Conservation (phyloP, 1,140 invertebrate species). For the Atta cephalotes region DNA sequence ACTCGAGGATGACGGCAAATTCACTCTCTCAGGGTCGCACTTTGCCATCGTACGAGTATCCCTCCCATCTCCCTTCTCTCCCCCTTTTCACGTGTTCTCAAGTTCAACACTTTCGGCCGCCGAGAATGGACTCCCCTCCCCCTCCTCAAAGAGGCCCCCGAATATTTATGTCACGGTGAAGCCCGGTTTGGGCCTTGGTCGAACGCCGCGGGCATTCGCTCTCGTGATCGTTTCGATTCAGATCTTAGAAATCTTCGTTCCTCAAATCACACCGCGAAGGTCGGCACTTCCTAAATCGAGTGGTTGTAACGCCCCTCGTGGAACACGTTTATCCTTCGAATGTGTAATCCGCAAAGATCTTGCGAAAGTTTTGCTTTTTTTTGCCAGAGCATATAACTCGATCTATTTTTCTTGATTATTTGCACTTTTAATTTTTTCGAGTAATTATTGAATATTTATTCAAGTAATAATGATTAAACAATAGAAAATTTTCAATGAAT, state of each 20-base stretch:
- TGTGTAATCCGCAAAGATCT: not conserved
- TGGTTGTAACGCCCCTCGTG: constrained; percentile 20
- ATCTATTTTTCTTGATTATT: not conserved
- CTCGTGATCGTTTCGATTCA: constrained; percentile 37
- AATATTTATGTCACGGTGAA: constrained; percentile 82
- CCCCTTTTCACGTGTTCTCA: constrained; percentile 26
- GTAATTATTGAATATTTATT: not conserved
- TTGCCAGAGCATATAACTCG: not conserved
- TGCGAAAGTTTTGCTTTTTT: not conserved
- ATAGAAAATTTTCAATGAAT: not conserved
- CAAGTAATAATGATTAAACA: not conserved
- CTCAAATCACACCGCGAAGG: constrained; percentile 36
- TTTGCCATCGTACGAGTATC: constrained; percentile 38
- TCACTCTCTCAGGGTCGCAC: constrained; percentile 58
- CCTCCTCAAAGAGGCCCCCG: constrained; percentile 54
- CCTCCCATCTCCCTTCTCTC: constrained; percentile 39
- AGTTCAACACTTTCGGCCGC: constrained; percentile 34
- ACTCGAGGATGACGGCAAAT: constrained; percentile 61
- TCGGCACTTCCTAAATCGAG: constrained; percentile 35
- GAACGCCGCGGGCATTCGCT: constrained; percentile 66
- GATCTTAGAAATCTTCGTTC: constrained; percentile 73
- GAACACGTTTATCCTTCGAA: constrained; percentile 26
- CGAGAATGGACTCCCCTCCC: constrained; percentile 13
- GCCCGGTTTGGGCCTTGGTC: constrained; percentile 75
- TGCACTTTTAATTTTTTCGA: not conserved